Conservation (phyloP, 2,113 vertebrate genomes). For the Grammomys dolichurus region DNA sequence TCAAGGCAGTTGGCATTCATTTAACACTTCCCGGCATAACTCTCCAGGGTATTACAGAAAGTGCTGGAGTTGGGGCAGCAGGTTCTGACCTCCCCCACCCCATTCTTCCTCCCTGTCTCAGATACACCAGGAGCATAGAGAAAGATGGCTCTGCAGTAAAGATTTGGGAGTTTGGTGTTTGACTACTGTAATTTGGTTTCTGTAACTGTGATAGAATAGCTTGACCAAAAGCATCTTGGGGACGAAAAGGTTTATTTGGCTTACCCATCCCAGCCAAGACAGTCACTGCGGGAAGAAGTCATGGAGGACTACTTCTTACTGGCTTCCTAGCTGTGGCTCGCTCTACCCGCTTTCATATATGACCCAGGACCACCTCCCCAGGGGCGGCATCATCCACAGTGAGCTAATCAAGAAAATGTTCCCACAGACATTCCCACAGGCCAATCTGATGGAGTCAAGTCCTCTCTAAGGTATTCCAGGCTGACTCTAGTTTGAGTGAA, state of each 20-base stretch:
- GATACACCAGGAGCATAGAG: rapidly evolving
- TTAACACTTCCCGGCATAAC: neutral
- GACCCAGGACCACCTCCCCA: neutral
- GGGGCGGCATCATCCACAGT: neutral
- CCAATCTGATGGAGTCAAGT: neutral
- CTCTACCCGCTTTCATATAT: neutral
- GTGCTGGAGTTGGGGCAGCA: too few relatives aligned
- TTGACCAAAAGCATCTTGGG: neutral
- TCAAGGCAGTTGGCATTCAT: neutral
- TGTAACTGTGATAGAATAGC: neutral
- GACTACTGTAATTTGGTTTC: too few relatives aligned
- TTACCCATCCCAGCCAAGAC: neutral
- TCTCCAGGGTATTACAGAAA: neutral
- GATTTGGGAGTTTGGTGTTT: neutral
- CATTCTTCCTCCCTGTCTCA: rapidly evolving
- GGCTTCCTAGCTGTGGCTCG: neutral
- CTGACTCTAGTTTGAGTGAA: neutral
- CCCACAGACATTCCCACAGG: neutral
- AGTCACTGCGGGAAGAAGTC: neutral
- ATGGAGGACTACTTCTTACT: neutral
- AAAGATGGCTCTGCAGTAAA: rapidly evolving
- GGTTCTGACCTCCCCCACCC: neutral
- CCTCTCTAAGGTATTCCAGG: neutral
- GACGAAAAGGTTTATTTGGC: neutral
- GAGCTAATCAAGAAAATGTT: neutral